Conservation (phyloP, 2,797 vertebrate species). For the Gadopsis bispinosus region DNA sequence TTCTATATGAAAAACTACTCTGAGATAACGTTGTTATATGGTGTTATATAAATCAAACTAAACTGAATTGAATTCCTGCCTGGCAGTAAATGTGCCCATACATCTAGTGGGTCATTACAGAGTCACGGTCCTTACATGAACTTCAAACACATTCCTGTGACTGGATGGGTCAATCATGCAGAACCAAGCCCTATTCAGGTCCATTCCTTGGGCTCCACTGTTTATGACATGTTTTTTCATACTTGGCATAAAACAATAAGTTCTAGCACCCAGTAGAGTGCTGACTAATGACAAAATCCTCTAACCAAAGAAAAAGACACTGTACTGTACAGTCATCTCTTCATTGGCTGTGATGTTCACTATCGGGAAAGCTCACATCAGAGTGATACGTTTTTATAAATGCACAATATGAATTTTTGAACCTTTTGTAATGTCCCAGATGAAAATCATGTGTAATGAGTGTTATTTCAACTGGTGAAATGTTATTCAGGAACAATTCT, state of each 20-base stretch:
- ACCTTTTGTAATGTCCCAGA: constrained; percentile 26
- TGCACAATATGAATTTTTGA: constrained; percentile 22
- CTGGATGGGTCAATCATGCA: constrained; percentile 74
- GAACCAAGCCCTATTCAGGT: constrained; percentile 72
- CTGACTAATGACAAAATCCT: constrained; percentile 45
- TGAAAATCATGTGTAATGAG: constrained; percentile 4
- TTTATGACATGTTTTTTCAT: constrained; percentile 68
- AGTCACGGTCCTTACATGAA: constrained; percentile 39
- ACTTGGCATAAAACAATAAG: constrained; percentile 42
- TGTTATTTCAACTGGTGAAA: constrained; percentile 46
- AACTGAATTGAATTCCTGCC: too few species aligned
- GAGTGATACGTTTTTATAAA: constrained; percentile 18
- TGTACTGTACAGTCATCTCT: constrained; percentile 1
- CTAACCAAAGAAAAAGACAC: constrained; percentile 45
- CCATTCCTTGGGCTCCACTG: constrained; percentile 59
- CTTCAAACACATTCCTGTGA: constrained; percentile 76
- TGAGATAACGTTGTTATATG: too few species aligned
- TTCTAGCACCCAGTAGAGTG: constrained; percentile 27
- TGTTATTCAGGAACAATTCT: constrained; percentile 18
- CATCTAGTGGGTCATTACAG: too few species aligned
- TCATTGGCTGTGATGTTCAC: constrained; percentile 17
- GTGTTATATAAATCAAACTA: too few species aligned
- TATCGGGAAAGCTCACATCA: constrained; percentile 15
- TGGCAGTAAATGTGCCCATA: too few species aligned
- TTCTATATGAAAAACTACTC: too few species aligned